Percentiles rank a stretch among this genome's conserved stretches.
These are phyloP conservation scores for Clarias gariepinus DNA, from an alignment of 2,113 vertebrate genomes.

Conservation along the genomic window DNA sequence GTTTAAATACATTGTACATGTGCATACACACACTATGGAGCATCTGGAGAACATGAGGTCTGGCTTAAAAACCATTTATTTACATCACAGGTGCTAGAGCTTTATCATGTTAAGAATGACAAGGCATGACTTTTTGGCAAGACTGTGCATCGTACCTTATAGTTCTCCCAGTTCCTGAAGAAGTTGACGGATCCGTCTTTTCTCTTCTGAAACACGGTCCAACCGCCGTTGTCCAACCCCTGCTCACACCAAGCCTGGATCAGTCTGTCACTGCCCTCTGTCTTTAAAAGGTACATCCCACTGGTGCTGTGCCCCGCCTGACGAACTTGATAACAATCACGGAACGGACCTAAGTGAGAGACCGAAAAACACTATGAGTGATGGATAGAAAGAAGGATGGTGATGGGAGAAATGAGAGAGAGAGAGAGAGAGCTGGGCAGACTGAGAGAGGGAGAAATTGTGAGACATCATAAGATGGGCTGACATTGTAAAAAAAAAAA, in stretches of 20 bases:
- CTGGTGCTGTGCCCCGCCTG: slow-evolving; percentile 87
- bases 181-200: slow-evolving; percentile 95
- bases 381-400: background rate
- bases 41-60: background rate
- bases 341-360: slow-evolving; percentile 84
- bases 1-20: no score
- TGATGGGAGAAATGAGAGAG: background rate
- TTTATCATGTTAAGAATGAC: background rate
- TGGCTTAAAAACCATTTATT: background rate
- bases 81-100: background rate
- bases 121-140: no score
- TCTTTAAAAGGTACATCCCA: slow-evolving; percentile 93
- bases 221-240: slow-evolving; percentile 91
- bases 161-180: slow-evolving; percentile 98
- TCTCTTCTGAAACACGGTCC: slow-evolving; percentile 95
- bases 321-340: slow-evolving; percentile 89
- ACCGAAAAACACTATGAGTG: background rate
- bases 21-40: background rate
- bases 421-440: background rate
- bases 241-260: slow-evolving; percentile 97
- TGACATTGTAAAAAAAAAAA: background rate
- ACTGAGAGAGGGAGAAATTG: background rate
- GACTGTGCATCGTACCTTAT: slow-evolving; percentile 78
- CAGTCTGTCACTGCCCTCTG: slow-evolving; percentile 78
- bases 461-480: background rate